Base-by-base conservation (phyloP, 2,888 invertebrate genomes). In the Acrobasis repandana region DNA sequence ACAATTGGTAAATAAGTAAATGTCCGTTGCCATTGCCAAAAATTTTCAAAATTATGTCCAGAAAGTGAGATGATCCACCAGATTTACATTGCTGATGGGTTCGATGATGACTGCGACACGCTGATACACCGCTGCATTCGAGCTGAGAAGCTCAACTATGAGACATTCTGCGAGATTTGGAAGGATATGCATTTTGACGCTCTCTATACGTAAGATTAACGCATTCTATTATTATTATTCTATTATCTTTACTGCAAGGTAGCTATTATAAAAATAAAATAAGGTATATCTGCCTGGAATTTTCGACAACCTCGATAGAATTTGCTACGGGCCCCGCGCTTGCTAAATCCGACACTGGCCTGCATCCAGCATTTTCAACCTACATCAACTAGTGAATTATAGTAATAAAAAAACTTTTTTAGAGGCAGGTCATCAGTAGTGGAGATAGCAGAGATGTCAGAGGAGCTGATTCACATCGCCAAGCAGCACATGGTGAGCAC, bases 381-480 rank as follows among this genome's bases (percentile, higher is more conserved):
- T n/a, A n/a, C n/a, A n/a, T n/a, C n/a, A n/a, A n/a, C n/a, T n/a
- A n/a, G n/a, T n/a, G n/a, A n/a, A n/a, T n/a, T n/a, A n/a, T n/a
- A 28, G 0, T 5, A 28, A 28, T 5, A 28, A 28, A 28, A 28
- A 28, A 28, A 28, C 28, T 28, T 28, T 79, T 79, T 11, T 67
- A 90, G 89, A 49, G 82, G 78, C 1, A 73, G 89, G 64, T 54
- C 69, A 1, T 72, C 82, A 1, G 76, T 80, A 2, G 75, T 85
- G 1, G 91, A 92, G 68, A 67, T 90, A 61, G 89, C 85, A 0
- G 91, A 92, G 60, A 63, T 90, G 0, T 82, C 86, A 0, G 91
- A 92, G 60, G 91, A 92, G 60, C 67, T 83, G 0, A 51, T 92
- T 0, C 74, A 79, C 4, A 74, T 86, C 20, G 89, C 86, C 0